Evolutionary conservation across 1,140 invertebrate genomes (phyloP).

Genomic region (Lasioglossum baleicum): DNA sequence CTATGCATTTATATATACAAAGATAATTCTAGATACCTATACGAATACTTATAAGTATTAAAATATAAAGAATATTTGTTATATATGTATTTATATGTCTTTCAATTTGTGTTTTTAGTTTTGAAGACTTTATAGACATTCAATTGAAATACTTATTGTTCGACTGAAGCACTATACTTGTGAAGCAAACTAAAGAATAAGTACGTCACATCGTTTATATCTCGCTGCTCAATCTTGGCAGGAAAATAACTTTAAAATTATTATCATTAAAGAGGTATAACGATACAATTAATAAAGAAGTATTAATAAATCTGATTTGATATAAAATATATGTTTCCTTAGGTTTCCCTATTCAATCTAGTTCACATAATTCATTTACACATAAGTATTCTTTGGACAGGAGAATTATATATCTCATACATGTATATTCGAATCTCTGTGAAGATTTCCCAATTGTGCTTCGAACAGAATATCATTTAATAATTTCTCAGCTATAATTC

Average conservation of each 20-base stretch:
- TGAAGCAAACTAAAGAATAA: conserved; percentile 27
- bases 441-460: conserved; percentile 77
- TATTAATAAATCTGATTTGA: conserved; percentile 14
- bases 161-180: background rate
- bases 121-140: conserved; percentile 20
- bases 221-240: background rate
- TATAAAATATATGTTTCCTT: conserved; percentile 33
- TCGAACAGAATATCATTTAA: conserved; percentile 78
- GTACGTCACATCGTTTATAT: conserved; percentile 29
- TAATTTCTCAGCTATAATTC: conserved; percentile 78
- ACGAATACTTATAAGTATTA: conserved; percentile 32
- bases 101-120: conserved; percentile 26
- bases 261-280: conserved; percentile 3
- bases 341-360: conserved; percentile 5
- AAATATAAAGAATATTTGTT: conserved; percentile 26
- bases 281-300: conserved; percentile 20
- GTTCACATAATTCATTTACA: conserved; percentile 21
- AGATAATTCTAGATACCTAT: conserved; percentile 28
- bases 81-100: conserved; percentile 18
- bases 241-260: conserved; percentile 9
- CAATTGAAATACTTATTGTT: conserved; percentile 25
- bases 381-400: background rate
- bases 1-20: conserved; percentile 43
- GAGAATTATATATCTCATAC: conserved; percentile 61
- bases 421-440: conserved; percentile 76